Evolutionary conservation across 2,113 vertebrate genomes (phyloP).

Genomic region (Eira barbara): DNA sequence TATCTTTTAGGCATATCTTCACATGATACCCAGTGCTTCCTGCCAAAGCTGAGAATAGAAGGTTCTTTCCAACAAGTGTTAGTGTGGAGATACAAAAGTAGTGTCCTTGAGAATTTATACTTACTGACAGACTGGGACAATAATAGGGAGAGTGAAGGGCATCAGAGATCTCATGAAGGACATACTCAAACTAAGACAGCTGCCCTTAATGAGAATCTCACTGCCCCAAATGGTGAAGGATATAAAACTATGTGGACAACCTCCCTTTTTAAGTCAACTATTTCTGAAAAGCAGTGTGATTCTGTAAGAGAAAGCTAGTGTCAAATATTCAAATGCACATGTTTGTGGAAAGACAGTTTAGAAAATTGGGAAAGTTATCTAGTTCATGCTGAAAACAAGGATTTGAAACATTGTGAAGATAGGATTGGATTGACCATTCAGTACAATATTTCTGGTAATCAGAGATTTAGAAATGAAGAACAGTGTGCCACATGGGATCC

Average conservation of each 20-base stretch:
- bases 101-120: too few species aligned
- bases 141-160: too few species aligned
- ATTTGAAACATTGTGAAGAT: background rate
- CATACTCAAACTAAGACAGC: background rate
- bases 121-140: too few species aligned
- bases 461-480: background rate
- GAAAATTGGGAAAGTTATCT: background rate
- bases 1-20: too few species aligned
- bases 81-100: too few species aligned
- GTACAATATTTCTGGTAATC: background rate
- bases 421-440: background rate
- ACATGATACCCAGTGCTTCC: too few species aligned
- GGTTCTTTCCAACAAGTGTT: too few species aligned
- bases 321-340: too few species aligned
- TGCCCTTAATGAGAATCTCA: background rate
- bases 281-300: background rate
- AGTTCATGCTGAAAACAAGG: background rate
- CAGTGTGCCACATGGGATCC: too few species aligned
- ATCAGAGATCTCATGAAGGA: too few species aligned
- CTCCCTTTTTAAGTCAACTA: background rate
- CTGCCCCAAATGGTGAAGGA: background rate
- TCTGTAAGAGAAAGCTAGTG: background rate
- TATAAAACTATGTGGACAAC: background rate
- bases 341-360: background rate
- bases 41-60: too few species aligned